phyloP scores from a whole-genome alignment of 2,888 invertebrate genomes.

The Pristionchus exspectatus region DNA sequence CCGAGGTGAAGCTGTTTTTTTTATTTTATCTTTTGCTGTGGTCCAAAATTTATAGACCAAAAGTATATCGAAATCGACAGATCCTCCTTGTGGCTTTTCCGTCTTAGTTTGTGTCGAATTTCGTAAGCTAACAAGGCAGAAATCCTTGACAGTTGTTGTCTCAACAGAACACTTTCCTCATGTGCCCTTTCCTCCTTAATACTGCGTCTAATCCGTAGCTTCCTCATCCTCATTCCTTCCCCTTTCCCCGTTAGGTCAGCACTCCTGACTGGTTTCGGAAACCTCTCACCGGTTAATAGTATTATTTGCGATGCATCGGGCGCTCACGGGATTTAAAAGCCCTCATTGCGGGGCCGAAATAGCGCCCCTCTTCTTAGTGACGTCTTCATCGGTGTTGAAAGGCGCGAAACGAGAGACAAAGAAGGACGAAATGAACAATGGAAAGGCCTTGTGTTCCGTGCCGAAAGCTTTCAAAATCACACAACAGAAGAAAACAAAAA shows the following conservation, averaged over 20 bases:
- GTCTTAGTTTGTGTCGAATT: no score
- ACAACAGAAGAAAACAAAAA: neutral
- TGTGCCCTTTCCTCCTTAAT: neutral
- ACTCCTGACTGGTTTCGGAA: slow-evolving; percentile 17
- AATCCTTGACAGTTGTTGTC: no score
- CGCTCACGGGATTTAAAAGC: neutral
- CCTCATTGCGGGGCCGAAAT: neutral
- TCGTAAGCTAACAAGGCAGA: no score
- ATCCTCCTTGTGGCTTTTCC: no score
- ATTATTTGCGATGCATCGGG: neutral
- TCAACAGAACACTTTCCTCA: no score
- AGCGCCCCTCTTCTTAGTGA: neutral
- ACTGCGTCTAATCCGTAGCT: neutral
- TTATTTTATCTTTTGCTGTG: no score
- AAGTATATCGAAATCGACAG: no score
- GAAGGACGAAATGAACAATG: neutral
- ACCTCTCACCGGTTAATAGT: slow-evolving; percentile 21
- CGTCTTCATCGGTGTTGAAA: neutral
- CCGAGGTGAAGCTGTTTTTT: neutral
- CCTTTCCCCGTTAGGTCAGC: neutral
- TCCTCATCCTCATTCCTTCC: neutral
- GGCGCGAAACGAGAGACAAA: neutral
- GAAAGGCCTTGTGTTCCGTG: no score
- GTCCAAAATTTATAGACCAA: no score
- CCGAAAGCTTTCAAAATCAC: neutral